Evolutionary conservation across 1,140 invertebrate species (phyloP).

Genomic region (Arion vulgaris): DNA sequence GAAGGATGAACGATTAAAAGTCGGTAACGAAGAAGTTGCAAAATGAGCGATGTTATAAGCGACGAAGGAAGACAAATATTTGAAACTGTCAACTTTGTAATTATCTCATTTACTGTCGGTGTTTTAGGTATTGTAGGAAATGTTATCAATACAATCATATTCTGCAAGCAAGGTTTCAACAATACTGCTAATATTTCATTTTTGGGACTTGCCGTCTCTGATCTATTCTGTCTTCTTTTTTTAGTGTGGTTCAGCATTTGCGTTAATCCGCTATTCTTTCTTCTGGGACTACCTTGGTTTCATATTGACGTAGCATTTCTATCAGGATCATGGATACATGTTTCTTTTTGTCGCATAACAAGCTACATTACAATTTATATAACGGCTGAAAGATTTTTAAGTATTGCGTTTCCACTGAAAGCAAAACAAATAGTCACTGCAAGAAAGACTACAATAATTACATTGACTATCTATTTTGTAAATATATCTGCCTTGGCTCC

Average conservation of each 20-base stretch:
- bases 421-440: background rate
- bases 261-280: background rate
- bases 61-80: background rate
- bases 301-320: background rate
- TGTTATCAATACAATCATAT: no score
- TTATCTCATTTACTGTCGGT: background rate
- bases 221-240: background rate
- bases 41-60: no score
- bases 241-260: background rate
- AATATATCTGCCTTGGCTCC: background rate
- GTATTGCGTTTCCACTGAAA: background rate
- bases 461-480: background rate
- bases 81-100: background rate
- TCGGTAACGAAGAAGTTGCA: background rate
- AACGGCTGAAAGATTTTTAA: background rate
- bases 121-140: background rate
- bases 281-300: background rate
- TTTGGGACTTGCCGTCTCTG: background rate
- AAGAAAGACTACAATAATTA: background rate
- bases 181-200: background rate
- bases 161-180: background rate
- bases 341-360: background rate
- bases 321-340: background rate
- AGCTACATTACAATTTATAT: conserved; percentile 7
- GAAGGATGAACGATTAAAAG: background rate